phyloP scores from a whole-genome alignment of 2,888 invertebrate genomes.

The Dynastes hyllus region DNA sequence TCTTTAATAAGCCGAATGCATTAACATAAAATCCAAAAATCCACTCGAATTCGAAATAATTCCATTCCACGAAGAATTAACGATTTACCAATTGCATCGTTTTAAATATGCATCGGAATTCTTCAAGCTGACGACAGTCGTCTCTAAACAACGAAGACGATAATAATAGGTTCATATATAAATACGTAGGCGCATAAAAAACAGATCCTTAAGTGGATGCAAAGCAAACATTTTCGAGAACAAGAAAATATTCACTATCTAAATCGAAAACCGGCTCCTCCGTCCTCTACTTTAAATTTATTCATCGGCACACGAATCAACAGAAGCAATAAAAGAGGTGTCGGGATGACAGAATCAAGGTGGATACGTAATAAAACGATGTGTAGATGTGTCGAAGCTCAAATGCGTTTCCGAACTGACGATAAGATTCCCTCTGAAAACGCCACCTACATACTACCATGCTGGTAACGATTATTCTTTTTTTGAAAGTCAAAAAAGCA shows the following conservation, averaged over 20 bases:
- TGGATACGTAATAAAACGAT: constrained; percentile 53
- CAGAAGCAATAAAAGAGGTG: constrained; percentile 54
- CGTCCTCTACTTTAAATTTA: constrained; percentile 49
- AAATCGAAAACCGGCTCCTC: constrained; percentile 49
- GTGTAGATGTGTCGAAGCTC: constrained; percentile 53
- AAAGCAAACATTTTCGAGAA: constrained; percentile 44
- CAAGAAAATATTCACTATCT: constrained; percentile 49
- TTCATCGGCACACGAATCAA: constrained; percentile 51
- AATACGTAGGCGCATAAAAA: constrained; percentile 24
- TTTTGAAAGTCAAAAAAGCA: constrained; percentile 2
- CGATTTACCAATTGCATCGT: constrained; percentile 4
- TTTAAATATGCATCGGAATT: neutral
- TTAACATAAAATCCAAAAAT: too few relatives aligned
- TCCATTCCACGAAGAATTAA: neutral
- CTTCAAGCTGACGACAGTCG: neutral
- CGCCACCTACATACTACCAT: constrained; percentile 35
- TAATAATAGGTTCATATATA: constrained; percentile 33
- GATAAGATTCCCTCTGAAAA: constrained; percentile 46
- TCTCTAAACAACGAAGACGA: neutral
- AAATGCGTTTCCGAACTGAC: constrained; percentile 45
- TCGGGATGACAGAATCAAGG: constrained; percentile 53
- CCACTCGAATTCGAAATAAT: too few relatives aligned
- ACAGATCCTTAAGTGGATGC: constrained; percentile 40
- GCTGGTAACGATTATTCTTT: neutral
- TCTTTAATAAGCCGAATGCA: too few relatives aligned